Conservation (phyloP, 2,888 invertebrate species). For the Leucozona laternaria region DNA sequence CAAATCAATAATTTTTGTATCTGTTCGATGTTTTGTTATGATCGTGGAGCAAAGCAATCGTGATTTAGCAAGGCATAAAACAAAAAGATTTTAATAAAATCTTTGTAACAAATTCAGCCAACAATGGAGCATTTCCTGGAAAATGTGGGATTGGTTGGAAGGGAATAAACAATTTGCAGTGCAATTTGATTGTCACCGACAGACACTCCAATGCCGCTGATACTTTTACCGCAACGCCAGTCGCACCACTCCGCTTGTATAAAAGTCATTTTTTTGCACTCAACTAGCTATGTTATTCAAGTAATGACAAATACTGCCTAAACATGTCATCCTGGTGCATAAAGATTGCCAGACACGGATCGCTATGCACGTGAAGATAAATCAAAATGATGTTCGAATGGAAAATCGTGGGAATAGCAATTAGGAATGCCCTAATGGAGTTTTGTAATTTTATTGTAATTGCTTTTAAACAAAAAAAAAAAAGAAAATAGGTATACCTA, state of each 20-base stretch:
- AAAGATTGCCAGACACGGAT: constrained; percentile 8
- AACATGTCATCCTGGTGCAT: constrained; percentile 17
- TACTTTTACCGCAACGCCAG: too few relatives aligned
- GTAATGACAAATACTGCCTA: constrained; percentile 26
- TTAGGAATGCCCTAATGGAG: constrained; percentile 51
- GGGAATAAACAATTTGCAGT: constrained; percentile 5
- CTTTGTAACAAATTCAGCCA: constrained; percentile 5
- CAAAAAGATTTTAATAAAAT: neutral
- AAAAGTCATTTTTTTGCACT: neutral
- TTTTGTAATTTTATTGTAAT: constrained; percentile 58
- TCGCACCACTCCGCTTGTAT: neutral
- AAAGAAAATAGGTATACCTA: neutral
- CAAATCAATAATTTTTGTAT: neutral
- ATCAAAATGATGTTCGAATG: constrained; percentile 18
- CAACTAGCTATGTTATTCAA: neutral
- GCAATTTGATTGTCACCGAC: neutral
- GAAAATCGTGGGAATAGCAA: constrained; percentile 58
- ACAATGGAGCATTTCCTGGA: constrained; percentile 51
- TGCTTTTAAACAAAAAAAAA: constrained; percentile 13
- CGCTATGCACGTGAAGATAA: neutral
- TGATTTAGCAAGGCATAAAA: neutral
- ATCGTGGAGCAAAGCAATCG: constrained; percentile 1
- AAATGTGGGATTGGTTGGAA: constrained; percentile 3
- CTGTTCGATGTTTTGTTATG: neutral
- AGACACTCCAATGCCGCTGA: neutral